Evolutionary conservation across 2,113 vertebrate species (phyloP).

Genomic region (Myiozetetes cayanensis): DNA sequence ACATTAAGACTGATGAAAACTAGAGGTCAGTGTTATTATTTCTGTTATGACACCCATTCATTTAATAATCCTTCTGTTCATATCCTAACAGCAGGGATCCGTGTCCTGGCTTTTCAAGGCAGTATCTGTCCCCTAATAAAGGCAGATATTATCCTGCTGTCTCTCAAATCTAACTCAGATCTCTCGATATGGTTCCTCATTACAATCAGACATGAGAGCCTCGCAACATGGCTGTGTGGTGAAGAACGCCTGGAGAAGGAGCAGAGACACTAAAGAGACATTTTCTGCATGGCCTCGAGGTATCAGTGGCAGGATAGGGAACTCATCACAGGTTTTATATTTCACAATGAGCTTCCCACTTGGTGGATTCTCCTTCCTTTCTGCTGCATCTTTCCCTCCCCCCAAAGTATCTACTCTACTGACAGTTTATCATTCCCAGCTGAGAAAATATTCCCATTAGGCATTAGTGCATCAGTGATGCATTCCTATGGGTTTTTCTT

Average conservation of each 20-base stretch:
- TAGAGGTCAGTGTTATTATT: conserved; percentile 63
- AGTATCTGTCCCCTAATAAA: conserved; percentile 10
- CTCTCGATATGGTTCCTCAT: neutral
- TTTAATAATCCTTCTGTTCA: conserved; percentile 51
- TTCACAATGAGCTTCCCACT: neutral
- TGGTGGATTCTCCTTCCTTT: neutral
- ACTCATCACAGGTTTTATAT: neutral
- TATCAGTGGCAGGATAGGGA: neutral
- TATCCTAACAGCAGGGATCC: neutral
- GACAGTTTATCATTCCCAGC: neutral
- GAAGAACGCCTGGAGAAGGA: neutral
- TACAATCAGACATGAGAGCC: neutral
- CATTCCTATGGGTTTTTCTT: neutral
- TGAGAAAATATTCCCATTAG: neutral
- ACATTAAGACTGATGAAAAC: conserved; percentile 60
- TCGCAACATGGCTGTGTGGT: neutral
- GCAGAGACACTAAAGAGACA: neutral
- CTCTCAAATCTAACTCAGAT: neutral
- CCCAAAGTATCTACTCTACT: neutral
- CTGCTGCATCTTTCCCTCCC: neutral
- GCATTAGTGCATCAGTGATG: neutral
- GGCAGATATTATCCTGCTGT: conserved; percentile 23
- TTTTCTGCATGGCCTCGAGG: neutral
- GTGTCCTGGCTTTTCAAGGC: conserved; percentile 21
- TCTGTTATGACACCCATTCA: conserved; percentile 54